These are phyloP conservation scores for Garra rufa DNA, from an alignment of 2,113 vertebrate species.

Conservation along the genomic window DNA sequence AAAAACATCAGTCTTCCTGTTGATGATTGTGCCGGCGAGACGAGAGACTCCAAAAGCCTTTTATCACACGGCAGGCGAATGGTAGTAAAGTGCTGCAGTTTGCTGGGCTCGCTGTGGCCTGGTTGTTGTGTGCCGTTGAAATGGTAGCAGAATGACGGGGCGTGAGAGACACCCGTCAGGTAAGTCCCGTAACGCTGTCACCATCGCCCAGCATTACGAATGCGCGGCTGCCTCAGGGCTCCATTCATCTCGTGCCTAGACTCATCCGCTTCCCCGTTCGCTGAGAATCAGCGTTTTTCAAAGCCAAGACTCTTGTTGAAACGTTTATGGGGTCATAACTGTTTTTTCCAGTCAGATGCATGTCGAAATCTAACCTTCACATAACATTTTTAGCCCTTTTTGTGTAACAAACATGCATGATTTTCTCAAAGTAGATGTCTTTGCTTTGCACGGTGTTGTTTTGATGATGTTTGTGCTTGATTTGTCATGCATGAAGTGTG, in stretches of 20 bases:
- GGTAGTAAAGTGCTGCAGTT: constrained; percentile 76
- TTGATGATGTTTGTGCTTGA: constrained; percentile 8
- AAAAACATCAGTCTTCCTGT: constrained; percentile 29
- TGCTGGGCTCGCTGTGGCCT: constrained; percentile 73
- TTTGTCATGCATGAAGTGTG: constrained; percentile 48
- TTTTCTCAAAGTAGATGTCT: not conserved
- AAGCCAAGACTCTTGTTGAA: not conserved
- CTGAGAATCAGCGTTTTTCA: not conserved
- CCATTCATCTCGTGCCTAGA: not conserved
- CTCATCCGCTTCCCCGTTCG: not conserved
- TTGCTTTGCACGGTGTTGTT: constrained; percentile 32
- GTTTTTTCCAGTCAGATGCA: too few relatives aligned
- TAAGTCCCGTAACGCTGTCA: constrained; percentile 19
- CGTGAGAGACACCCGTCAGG: constrained; percentile 4
- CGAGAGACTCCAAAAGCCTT: constrained; percentile 54
- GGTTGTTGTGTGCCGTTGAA: constrained; percentile 75
- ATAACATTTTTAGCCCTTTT: not conserved
- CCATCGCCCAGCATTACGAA: not conserved
- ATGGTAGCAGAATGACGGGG: constrained; percentile 71
- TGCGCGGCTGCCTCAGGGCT: constrained; percentile 14
- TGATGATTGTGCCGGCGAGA: constrained; percentile 16
- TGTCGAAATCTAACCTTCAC: not conserved
- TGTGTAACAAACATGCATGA: not conserved
- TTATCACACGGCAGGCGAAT: constrained; percentile 78
- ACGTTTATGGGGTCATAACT: too few relatives aligned